Percentiles rank a stretch among this genome's conserved stretches.
phyloP scores from a whole-genome alignment of 2,888 invertebrate species.

The Amiota minor region DNA sequence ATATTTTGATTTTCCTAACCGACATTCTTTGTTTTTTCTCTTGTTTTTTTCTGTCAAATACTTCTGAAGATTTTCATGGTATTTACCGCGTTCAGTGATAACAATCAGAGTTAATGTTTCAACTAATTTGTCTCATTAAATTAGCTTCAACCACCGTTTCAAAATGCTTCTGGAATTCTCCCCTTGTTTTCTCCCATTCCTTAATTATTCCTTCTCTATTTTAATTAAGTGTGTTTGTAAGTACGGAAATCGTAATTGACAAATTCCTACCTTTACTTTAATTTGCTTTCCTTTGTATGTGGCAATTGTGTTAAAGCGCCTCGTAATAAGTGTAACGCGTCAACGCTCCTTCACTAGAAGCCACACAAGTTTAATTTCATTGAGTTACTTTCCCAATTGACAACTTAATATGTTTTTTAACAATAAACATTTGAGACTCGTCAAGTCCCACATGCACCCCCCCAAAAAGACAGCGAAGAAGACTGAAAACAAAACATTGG shows the following conservation, averaged over 20 bases:
- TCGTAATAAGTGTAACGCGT: constrained; percentile 9
- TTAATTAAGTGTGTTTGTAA: background rate
- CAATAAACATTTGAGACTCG: background rate
- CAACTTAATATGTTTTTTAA: constrained; percentile 23
- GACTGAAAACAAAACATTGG: too few relatives aligned
- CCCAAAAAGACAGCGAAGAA: background rate
- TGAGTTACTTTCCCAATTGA: background rate
- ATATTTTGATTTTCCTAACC: background rate
- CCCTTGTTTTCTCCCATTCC: background rate
- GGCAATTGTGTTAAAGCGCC: constrained; percentile 41
- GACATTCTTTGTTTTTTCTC: background rate
- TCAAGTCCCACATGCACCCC: too few relatives aligned
- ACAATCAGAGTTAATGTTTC: constrained; percentile 31
- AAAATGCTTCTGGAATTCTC: constrained; percentile 64
- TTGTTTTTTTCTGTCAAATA: background rate
- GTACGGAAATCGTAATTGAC: too few relatives aligned
- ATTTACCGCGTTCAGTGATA: background rate
- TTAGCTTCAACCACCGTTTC: constrained; percentile 56
- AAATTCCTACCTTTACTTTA: background rate
- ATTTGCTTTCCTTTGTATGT: too few relatives aligned
- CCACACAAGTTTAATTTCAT: background rate
- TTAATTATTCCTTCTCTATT: background rate
- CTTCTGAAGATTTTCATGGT: too few relatives aligned
- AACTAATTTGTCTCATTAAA: constrained; percentile 66
- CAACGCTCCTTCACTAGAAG: background rate